A percentile compares a stretch with the other conserved stretches of the same genome.
Evolutionary conservation across 2,113 vertebrate genomes (phyloP).

Genomic region (Nesoenas mayeri): DNA sequence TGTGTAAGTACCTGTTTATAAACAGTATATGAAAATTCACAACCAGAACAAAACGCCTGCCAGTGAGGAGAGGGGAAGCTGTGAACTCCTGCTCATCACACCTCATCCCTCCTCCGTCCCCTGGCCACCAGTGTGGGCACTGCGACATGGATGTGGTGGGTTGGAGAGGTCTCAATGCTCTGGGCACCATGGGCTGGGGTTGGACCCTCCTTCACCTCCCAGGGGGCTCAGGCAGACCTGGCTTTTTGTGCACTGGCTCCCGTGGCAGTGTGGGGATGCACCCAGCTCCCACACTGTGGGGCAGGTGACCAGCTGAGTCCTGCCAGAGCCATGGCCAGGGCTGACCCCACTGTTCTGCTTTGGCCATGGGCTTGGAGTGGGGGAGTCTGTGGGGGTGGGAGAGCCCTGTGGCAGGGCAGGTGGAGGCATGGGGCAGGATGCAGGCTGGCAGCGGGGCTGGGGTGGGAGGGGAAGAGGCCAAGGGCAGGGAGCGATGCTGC

Average conservation of each 20-base stretch:
- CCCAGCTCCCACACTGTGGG: neutral
- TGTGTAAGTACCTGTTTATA: neutral
- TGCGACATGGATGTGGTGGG: neutral
- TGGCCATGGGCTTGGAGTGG: fast-evolving
- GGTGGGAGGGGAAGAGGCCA: constrained; percentile 26
- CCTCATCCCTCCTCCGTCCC: neutral
- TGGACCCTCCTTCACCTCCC: neutral
- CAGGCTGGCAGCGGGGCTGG: neutral
- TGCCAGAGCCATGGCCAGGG: fast-evolving
- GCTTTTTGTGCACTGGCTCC: neutral
- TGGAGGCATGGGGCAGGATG: neutral
- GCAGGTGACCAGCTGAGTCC: neutral
- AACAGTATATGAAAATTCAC: neutral
- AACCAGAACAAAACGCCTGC: neutral
- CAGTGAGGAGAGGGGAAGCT: neutral
- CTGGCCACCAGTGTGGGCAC: fast-evolving
- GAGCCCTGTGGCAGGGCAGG: fast-evolving
- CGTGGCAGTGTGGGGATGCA: neutral
- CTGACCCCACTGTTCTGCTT: fast-evolving
- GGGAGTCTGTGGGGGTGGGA: neutral
- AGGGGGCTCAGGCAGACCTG: fast-evolving
- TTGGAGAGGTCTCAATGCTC: neutral
- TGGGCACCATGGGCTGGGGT: neutral
- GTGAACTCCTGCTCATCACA: neutral
- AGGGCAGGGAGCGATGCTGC: neutral